A percentile compares a stretch with the other conserved stretches of the same genome.
phyloP scores from a whole-genome alignment of 2,797 vertebrate species.

The Tapera naevia region DNA sequence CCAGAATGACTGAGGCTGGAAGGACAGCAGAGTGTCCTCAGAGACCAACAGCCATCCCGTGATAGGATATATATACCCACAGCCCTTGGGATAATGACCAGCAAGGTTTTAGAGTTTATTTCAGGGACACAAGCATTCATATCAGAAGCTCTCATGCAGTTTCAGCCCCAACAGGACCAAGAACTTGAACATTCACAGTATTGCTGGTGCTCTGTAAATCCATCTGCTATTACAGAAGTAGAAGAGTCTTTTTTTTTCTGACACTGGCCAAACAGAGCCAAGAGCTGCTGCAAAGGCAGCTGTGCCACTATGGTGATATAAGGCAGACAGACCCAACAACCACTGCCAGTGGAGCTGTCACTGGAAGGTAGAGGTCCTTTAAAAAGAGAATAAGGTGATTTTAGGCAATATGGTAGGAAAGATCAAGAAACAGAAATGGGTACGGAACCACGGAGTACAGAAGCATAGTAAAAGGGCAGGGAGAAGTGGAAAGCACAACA shows the following conservation, averaged over 20 bases:
- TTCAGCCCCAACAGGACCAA: neutral
- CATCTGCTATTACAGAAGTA: neutral
- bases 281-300: neutral
- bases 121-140: neutral
- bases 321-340: neutral
- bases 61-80: neutral
- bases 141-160: neutral
- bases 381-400: neutral
- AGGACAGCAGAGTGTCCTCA: neutral
- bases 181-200: neutral
- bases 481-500: fast-evolving
- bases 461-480: neutral
- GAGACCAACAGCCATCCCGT: neutral
- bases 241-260: neutral
- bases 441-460: neutral
- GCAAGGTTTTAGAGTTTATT: slow-evolving; percentile 18
- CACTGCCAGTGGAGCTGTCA: neutral
- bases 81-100: neutral
- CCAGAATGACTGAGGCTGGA: neutral
- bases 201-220: neutral
- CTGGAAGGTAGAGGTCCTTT: neutral
- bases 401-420: neutral
- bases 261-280: neutral
- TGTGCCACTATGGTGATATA: neutral
- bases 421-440: neutral